Evolutionary conservation across 2,797 vertebrate genomes (phyloP).

Genomic region (Chiloscyllium punctatum): DNA sequence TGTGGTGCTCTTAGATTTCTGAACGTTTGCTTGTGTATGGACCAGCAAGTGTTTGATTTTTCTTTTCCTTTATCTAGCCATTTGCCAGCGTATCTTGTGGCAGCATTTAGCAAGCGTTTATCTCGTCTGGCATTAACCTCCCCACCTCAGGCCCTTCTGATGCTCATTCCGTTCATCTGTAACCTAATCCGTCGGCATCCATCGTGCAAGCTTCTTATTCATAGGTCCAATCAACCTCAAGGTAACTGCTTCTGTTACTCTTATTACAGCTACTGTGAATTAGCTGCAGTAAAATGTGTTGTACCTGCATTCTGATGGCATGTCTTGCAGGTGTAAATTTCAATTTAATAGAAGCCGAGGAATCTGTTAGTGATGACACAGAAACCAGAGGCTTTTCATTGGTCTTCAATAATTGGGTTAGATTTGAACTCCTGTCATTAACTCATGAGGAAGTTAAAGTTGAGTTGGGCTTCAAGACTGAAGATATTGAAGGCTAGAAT

Average conservation of each 20-base stretch:
- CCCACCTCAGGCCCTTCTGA: constrained; percentile 75
- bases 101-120: constrained; percentile 85
- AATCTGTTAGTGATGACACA: not conserved
- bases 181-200: constrained; percentile 90
- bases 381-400: not conserved
- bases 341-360: not conserved
- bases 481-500: too few relatives aligned
- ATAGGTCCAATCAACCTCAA: constrained; percentile 61
- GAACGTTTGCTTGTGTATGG: not conserved
- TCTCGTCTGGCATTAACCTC: constrained; percentile 78
- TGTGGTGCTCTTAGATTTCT: not conserved
- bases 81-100: constrained; percentile 83
- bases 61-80: constrained; percentile 60
- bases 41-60: not conserved
- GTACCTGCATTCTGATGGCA: not conserved
- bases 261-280: not conserved
- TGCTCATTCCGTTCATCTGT: constrained; percentile 82
- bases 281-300: not conserved
- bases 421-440: not conserved
- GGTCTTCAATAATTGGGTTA: not conserved
- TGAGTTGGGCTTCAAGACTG: not conserved
- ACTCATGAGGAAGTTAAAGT: not conserved
- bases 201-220: constrained; percentile 72
- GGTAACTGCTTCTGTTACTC: constrained; percentile 46
- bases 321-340: not conserved